Conservation (phyloP, 2,797 vertebrate genomes). For the Bucorvus abyssinicus region DNA sequence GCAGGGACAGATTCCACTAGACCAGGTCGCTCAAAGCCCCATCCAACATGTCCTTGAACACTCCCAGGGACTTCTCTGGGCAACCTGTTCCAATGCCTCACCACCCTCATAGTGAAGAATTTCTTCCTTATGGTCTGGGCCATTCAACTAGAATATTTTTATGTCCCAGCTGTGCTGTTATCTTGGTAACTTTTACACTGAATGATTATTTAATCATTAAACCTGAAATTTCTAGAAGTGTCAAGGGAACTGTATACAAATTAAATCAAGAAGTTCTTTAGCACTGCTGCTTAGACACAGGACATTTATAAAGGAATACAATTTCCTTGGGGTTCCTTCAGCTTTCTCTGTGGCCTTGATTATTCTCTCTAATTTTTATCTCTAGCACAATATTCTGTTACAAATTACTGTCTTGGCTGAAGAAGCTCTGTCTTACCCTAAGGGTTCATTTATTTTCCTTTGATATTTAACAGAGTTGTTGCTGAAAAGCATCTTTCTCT, state of each 20-base stretch:
- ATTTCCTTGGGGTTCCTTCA: background rate
- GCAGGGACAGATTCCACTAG: background rate
- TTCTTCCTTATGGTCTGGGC: background rate
- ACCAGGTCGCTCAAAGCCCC: background rate
- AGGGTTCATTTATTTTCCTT: background rate
- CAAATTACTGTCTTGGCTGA: background rate
- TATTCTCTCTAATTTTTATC: background rate
- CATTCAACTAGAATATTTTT: background rate
- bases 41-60: background rate
- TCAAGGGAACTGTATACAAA: background rate
- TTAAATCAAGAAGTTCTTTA: slow-evolving; percentile 4
- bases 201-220: slow-evolving; percentile 14
- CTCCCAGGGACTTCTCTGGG: background rate
- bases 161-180: background rate
- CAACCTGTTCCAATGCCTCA: background rate
- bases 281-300: background rate
- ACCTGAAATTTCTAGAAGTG: background rate
- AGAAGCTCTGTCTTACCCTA: background rate
- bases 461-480: slow-evolving; percentile 2
- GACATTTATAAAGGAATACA: background rate
- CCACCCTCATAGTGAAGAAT: background rate
- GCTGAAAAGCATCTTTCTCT: background rate
- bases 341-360: background rate
- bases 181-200: background rate
- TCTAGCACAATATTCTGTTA: background rate